Conservation (phyloP, 2,113 vertebrate species). For the Lichenostomus cassidix region DNA sequence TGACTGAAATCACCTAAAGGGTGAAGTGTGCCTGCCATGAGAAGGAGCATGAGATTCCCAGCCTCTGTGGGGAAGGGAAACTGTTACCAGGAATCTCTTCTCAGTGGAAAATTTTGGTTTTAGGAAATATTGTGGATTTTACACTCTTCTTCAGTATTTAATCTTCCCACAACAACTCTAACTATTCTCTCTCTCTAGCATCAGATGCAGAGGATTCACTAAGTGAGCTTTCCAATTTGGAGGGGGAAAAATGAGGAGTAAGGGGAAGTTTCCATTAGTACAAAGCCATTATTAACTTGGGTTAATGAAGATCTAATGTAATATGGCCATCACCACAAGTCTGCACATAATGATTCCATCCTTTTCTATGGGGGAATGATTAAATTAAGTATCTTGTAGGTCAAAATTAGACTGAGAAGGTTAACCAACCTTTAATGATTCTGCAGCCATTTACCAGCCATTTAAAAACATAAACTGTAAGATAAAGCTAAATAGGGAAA, state of each 20-base stretch:
- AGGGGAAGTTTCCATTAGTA: slow-evolving; percentile 43
- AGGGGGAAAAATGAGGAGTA: neutral
- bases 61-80: neutral
- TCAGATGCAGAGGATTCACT: neutral
- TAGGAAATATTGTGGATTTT: neutral
- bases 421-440: slow-evolving; percentile 65
- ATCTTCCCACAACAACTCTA: neutral
- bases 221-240: slow-evolving; percentile 10
- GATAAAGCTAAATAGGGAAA: slow-evolving; percentile 17
- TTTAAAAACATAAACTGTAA: slow-evolving; percentile 58
- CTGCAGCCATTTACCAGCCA: slow-evolving; percentile 53
- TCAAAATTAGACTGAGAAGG: slow-evolving; percentile 60
- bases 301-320: slow-evolving; percentile 70
- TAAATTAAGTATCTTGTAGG: slow-evolving; percentile 65
- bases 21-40: neutral
- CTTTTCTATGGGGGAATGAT: slow-evolving; percentile 50
- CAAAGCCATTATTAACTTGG: slow-evolving; percentile 54
- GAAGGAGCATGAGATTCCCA: neutral
- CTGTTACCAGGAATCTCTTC: neutral
- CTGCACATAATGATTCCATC: slow-evolving; percentile 44
- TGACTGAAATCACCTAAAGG: neutral
- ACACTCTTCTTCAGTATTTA: neutral
- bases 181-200: neutral
- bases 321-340: slow-evolving; percentile 59
- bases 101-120: neutral